These are phyloP conservation scores for Acropora yongei DNA, from an alignment of 64 coral and sea anemone species.

Conservation along the genomic window DNA sequence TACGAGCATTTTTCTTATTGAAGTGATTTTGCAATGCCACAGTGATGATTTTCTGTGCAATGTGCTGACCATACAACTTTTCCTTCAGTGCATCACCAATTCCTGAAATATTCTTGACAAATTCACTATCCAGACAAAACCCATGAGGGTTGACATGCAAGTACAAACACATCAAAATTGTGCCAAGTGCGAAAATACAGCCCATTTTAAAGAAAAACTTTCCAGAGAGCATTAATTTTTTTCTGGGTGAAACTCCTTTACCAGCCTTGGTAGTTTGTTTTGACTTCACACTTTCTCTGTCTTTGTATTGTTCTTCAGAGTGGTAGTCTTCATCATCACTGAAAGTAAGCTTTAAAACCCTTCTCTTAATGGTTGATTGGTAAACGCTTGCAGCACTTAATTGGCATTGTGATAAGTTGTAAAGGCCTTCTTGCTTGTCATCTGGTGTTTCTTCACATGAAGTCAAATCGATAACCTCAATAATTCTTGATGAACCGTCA, in stretches of 20 bases:
- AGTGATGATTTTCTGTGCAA: slow-evolving; percentile 74
- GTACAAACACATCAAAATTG: slow-evolving; percentile 32
- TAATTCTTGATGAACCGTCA: neutral
- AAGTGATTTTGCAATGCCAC: slow-evolving; percentile 77
- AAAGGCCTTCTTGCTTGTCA: neutral
- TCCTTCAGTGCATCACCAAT: slow-evolving; percentile 59
- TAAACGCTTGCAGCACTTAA: neutral
- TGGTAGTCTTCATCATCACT: slow-evolving; percentile 83
- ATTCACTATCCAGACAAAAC: slow-evolving; percentile 78
- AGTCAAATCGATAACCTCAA: slow-evolving; percentile 29
- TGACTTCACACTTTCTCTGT: neutral
- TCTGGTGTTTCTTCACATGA: neutral
- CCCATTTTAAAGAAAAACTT: neutral
- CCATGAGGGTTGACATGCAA: slow-evolving; percentile 75
- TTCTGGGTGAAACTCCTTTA: neutral
- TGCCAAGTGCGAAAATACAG: neutral
- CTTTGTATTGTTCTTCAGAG: neutral
- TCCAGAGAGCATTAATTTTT: no score
- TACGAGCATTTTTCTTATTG: slow-evolving; percentile 31
- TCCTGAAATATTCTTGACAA: slow-evolving; percentile 75
- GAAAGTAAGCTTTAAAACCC: slow-evolving; percentile 40
- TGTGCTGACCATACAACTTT: slow-evolving; percentile 81
- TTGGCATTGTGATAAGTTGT: neutral
- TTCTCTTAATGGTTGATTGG: neutral
- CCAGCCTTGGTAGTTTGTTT: neutral